Evolutionary conservation across 2,888 invertebrate genomes (phyloP), one percentile per base, ranked within the genome.

Genomic region (Micropterix aruncella): DNA sequence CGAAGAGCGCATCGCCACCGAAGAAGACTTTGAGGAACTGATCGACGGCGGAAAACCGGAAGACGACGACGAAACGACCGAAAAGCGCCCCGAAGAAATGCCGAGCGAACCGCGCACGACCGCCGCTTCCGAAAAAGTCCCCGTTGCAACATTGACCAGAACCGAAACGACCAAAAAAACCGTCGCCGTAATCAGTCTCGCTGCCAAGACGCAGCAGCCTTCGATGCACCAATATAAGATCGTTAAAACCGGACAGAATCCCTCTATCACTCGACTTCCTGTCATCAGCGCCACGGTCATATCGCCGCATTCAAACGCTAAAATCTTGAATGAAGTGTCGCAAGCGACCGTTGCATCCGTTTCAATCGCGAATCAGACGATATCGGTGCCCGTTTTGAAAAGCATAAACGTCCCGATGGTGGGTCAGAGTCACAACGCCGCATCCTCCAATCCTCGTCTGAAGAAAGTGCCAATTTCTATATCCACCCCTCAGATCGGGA

Each of bases 21-120:
- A 77, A 51, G 79, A 79, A 58, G 79, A 80, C 55, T 79, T 79
- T 52, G 79, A 79, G 53, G 76, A 78, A 49, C 58, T 79, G 16
- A 80, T 79, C 37, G 79, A 79, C 51, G 73, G 76, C 51, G 77
- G 75, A 1, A 73, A 74, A 47, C 66, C 73, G 1, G 74, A 75
- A 48, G 76, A 77, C 42, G 68, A 66, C 40, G 51, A 46, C 46
- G 2, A 68, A 61, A 36, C 43, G 27, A 53, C 55, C 45, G 52
- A 52, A 38, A 37, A 52, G 2, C 46, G 54, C 1, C 55, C 58
- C 2, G 58, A 50, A 58, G 54, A 57, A 44, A 64, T 68, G 5
- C 62, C 70, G 39, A 60, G 69, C 41, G 73, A 74, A 1, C 60
- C 62, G 46, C 18, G 37, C n/a, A 16, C 44, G n/a, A 19, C 49